Evolutionary conservation across 2,888 invertebrate species (phyloP), one percentile per base, ranked within the genome.

Genomic region (Epistrophella euchroma): DNA sequence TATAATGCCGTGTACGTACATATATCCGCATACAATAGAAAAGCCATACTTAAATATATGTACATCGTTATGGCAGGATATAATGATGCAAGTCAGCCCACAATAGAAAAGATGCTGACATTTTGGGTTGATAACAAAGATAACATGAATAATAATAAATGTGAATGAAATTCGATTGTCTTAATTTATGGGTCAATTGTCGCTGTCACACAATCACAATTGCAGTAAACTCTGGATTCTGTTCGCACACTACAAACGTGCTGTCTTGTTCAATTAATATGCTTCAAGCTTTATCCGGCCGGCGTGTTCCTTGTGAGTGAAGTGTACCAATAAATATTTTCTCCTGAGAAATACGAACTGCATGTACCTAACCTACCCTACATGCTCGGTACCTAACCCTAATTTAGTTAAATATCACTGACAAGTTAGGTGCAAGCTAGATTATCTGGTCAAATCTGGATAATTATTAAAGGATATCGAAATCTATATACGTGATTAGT

Each of bases 121-220:
- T 56, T 76, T 76, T 32, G 50, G 64, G 43, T 71, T 77, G 81
- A 77, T 76, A 64, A 64, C 40, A 66, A 56, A 76, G 71, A 76
- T 76, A 64, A 58, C 64, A 62, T 37, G 47, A n/a, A 28, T 47
- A 56, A 35, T 35, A 32, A 56, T 58, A 52, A 52, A 15, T 64
- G 64, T 64, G 76, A 81, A 72, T 81, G 71, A 56, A 58, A 66
- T 76, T 77, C 77, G 60, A 71, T 64, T 72, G 76, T 50, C 64
- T 28, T 76, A 25, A 58, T 81, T 75, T 71, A 71, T 77, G 81
- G 76, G 77, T 64, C 81, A 76, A 71, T 64, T 81, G 71, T 64
- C 64, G 70, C 64, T 56, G 71, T 40, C 64, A 56, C 37, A 47
- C 62, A 70, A 64, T 64, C 37, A 47, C 62, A 70, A 64, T 64